Evolutionary conservation across 64 coral and sea anemone genomes (phyloP), one percentile per base, ranked within the genome.

Genomic region (Pachyseris speciosa): DNA sequence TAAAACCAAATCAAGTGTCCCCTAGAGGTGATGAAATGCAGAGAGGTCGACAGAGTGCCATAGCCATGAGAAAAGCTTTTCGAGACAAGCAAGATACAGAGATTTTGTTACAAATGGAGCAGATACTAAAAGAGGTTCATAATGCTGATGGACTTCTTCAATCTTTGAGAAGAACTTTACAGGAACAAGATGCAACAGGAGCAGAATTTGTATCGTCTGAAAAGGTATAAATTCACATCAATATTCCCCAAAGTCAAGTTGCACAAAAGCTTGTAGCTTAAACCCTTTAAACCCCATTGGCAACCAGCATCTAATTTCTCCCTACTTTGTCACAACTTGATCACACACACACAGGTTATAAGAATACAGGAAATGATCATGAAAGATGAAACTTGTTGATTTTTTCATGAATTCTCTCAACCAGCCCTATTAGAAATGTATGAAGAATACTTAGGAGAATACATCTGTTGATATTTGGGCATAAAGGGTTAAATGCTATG

Each of bases 1-100:
- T 96, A n/a, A 96, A 96, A 68, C 94, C 94, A 37, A 96, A 89
- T 70, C 68, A 96, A 84, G 78, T 96, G 30, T 96, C 94, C 26
- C 94, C 94, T 43, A 83, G 91, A n/a, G 75, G 65, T 74, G 80
- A 96, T 53, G 90, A 74, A 9, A 32, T 71, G 19, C 19, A 59
- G 19, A 71, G 61, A 78, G 94, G 94, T 7, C 69, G 94, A 1
- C 90, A 96, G 26, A 96, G 94, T 89, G 47, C 61, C 13, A 80
- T 96, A n/a, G 86, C 84, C 29, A 72, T 80, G 9, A 96, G 72
- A 72, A 93, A 72, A 83, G 94, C 94, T 41, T 96, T 96, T 79
- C 90, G 93, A 67, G 86, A 93, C 66, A 64, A 87, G 9, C 90
- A 93, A 63, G 94, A 96, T 80, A 87, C 91, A 38, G 85, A 89